phyloP scores from a whole-genome alignment of 2,797 vertebrate genomes.

The Cygnus olor region DNA sequence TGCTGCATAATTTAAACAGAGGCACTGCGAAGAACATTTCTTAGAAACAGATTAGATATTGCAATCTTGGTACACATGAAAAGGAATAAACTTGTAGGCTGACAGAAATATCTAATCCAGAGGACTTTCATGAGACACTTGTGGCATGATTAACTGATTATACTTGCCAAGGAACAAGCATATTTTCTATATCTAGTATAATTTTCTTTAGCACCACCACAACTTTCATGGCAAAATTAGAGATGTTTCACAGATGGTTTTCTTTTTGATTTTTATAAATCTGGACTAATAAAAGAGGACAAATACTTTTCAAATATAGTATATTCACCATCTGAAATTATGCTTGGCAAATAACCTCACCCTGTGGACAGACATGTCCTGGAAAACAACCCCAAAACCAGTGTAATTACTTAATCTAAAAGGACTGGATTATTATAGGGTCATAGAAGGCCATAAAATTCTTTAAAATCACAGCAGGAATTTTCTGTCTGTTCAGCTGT shows the following conservation, averaged over 20 bases:
- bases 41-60: neutral
- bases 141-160: slow-evolving; percentile 34
- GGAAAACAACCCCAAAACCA: neutral
- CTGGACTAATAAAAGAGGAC: slow-evolving; percentile 23
- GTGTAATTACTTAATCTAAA: slow-evolving; percentile 1
- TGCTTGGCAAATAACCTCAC: neutral
- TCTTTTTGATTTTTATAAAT: slow-evolving; percentile 37
- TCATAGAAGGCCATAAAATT: neutral
- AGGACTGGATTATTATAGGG: neutral
- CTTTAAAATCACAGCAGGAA: neutral
- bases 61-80: neutral
- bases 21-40: neutral
- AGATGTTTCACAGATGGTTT: slow-evolving; percentile 44
- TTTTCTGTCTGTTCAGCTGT: neutral
- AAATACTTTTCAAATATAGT: slow-evolving; percentile 23
- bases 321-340: slow-evolving; percentile 30
- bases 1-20: neutral
- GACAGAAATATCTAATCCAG: neutral
- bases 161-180: slow-evolving; percentile 3
- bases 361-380: neutral
- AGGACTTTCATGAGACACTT: slow-evolving; percentile 2
- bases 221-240: slow-evolving; percentile 23
- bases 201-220: slow-evolving; percentile 32
- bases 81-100: neutral
- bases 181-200: slow-evolving; percentile 23